phyloP scores from a whole-genome alignment of 1,140 invertebrate genomes.

The Euborellia annulipes region DNA sequence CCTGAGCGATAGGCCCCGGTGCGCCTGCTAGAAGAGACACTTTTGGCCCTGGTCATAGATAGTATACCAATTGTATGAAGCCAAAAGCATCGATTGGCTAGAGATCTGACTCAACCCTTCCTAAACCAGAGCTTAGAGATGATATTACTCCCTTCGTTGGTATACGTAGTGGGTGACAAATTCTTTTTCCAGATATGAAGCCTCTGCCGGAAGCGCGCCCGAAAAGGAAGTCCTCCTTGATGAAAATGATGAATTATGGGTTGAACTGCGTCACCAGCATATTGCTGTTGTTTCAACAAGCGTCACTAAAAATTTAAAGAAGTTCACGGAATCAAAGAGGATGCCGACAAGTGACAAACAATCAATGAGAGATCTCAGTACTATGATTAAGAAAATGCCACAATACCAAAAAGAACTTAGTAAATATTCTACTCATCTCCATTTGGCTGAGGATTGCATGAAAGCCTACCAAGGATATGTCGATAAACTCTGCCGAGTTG shows the following conservation, averaged over 20 bases:
- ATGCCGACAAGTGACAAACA: slow-evolving; percentile 84
- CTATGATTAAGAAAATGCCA: slow-evolving; percentile 99
- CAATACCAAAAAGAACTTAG: slow-evolving; percentile 99
- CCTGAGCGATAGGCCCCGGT: too few relatives aligned
- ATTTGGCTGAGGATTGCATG: slow-evolving; percentile 98
- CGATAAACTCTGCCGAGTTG: slow-evolving; percentile 96
- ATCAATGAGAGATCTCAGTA: slow-evolving; percentile 89
- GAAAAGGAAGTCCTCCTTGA: slow-evolving; percentile 96
- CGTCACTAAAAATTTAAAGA: slow-evolving; percentile 60
- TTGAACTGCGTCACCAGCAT: slow-evolving; percentile 94
- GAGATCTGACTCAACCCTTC: too few relatives aligned
- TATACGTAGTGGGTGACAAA: slow-evolving; percentile 1
- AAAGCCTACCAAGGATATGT: slow-evolving; percentile 91
- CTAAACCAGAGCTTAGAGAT: too few relatives aligned
- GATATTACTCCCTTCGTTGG: not conserved
- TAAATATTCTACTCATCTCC: slow-evolving; percentile 96
- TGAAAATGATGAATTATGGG: slow-evolving; percentile 99
- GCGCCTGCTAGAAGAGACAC: too few relatives aligned
- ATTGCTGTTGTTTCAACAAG: slow-evolving; percentile 91
- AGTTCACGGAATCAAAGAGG: slow-evolving; percentile 89
- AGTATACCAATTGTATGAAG: too few relatives aligned
- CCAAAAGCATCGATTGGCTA: too few relatives aligned
- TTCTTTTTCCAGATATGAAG: slow-evolving; percentile 55
- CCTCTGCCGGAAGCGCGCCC: slow-evolving; percentile 47
- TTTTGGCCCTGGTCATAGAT: too few relatives aligned